Evolutionary conservation across 2,888 invertebrate genomes (phyloP).

Genomic region (Drosophila demipolita): DNA sequence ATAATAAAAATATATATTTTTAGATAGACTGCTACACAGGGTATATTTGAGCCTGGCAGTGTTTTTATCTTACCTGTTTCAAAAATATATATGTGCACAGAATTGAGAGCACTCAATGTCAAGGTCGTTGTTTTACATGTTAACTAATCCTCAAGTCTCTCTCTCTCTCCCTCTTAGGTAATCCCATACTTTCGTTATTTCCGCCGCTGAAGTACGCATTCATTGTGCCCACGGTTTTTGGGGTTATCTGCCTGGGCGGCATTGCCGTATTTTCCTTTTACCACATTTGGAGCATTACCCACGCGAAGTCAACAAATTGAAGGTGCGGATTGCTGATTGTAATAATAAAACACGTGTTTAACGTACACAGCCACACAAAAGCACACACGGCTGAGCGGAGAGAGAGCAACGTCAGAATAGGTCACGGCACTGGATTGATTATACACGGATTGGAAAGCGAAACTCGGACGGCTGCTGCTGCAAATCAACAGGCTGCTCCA

Average conservation of each 20-base stretch:
- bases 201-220: conserved; percentile 87
- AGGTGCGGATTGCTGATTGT: not conserved
- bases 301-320: conserved; percentile 41
- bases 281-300: conserved; percentile 85
- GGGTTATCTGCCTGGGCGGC: conserved; percentile 88
- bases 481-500: conserved; percentile 45
- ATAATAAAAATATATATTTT: too few species aligned
- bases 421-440: conserved; percentile 43
- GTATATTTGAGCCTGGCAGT: conserved; percentile 2
- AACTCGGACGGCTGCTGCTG: not conserved
- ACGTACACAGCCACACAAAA: not conserved
- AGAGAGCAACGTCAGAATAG: conserved; percentile 25
- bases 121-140: conserved; percentile 48
- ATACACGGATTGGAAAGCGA: conserved; percentile 24
- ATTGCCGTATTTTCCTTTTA: conserved; percentile 88
- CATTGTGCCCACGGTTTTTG: conserved; percentile 87
- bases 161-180: conserved; percentile 83
- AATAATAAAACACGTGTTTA: not conserved
- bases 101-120: conserved; percentile 43
- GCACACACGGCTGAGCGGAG: conserved; percentile 10
- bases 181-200: conserved; percentile 86
- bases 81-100: conserved; percentile 15
- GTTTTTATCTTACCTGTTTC: conserved; percentile 11
- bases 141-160: conserved; percentile 6
- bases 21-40: not conserved